phyloP scores from a whole-genome alignment of 1,140 invertebrate genomes.

The Cephus cinctus region DNA sequence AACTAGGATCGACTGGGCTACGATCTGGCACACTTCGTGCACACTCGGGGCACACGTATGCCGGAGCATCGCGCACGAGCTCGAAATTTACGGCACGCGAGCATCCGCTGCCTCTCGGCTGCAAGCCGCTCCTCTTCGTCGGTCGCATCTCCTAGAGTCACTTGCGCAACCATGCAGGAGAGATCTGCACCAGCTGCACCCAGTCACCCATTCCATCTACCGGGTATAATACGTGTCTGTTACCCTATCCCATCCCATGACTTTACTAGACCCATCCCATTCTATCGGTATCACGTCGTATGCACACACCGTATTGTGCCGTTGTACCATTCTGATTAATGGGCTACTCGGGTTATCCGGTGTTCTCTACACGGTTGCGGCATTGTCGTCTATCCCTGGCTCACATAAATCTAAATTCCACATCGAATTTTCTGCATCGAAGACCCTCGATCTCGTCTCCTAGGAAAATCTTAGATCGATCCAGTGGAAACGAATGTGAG shows the following conservation, averaged over 20 bases:
- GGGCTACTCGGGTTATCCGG: conserved; percentile 27
- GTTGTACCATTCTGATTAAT: conserved; percentile 37
- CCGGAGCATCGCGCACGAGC: conserved; percentile 47
- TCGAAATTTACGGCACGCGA: conserved; percentile 55
- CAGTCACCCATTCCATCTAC: conserved; percentile 25
- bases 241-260: conserved; percentile 4
- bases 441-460: too few relatives aligned
- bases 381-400: conserved; percentile 23
- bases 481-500: too few relatives aligned
- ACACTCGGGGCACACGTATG: conserved; percentile 42
- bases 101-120: conserved; percentile 35
- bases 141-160: conserved; percentile 15
- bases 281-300: conserved; percentile 6
- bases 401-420: conserved; percentile 32
- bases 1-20: conserved; percentile 6
- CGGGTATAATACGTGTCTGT: conserved; percentile 13
- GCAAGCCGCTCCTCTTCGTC: conserved; percentile 26
- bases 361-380: conserved; percentile 16
- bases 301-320: conserved; percentile 14
- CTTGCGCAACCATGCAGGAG: conserved; percentile 17
- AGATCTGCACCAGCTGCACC: conserved; percentile 40
- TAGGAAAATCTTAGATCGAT: too few relatives aligned
- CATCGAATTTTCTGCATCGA: conserved; percentile 12
- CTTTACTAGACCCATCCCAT: too few relatives aligned
- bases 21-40: conserved; percentile 44